phyloP scores from a whole-genome alignment of 2,113 vertebrate genomes.

The Rhabdomys dilectus region DNA sequence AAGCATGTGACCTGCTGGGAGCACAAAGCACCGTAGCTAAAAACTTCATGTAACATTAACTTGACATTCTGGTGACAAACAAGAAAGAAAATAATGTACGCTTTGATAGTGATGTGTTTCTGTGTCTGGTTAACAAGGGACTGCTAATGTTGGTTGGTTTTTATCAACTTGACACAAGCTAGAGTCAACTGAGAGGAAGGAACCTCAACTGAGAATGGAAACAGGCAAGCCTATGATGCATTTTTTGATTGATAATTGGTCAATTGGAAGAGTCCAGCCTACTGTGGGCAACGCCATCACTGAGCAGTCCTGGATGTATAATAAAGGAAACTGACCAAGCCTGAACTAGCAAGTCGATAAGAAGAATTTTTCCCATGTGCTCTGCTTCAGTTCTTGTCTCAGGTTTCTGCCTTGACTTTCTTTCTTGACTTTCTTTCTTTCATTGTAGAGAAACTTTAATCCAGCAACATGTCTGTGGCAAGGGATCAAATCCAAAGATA shows the following conservation, averaged over 20 bases:
- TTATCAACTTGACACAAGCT: background rate
- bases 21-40: too few species aligned
- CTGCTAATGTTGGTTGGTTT: background rate
- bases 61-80: background rate
- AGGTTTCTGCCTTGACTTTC: background rate
- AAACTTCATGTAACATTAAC: background rate
- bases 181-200: background rate
- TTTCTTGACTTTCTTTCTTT: background rate
- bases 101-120: background rate
- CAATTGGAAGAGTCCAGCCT: background rate
- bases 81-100: background rate
- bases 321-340: background rate
- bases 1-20: too few species aligned
- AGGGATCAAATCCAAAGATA: too few species aligned
- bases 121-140: background rate
- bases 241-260: background rate
- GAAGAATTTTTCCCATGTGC: background rate
- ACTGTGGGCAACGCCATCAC: background rate
- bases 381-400: background rate
- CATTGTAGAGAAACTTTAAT: too few species aligned
- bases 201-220: background rate
- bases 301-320: background rate
- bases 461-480: too few species aligned
- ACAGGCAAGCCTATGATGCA: background rate
- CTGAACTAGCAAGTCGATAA: background rate